Evolutionary conservation across 2,797 vertebrate species (phyloP), one percentile per base, ranked within the genome.

Genomic region (Sebastes taczanowskii): DNA sequence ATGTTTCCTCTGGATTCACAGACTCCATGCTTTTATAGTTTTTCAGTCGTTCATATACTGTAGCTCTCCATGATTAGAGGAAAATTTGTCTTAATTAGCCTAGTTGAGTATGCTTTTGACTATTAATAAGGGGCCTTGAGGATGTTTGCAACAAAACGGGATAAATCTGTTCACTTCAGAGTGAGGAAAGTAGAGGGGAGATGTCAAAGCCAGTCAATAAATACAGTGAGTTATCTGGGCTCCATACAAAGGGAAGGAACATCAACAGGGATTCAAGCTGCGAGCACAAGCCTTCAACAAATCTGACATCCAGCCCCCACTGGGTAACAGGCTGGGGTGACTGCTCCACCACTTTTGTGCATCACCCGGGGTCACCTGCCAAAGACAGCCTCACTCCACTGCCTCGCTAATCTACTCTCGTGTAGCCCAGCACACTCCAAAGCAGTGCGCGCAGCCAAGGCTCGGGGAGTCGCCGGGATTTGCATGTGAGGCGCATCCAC

Each of bases 401-500:
- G 86, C 86, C 79, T 78, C 9, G 6, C 79, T 86, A 87, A 89
- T 87, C 79, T 77, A 71, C 80, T 77, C 42, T 76, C 74, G 65
- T 72, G 71, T 88, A 76, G 53, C 74, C 63, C 53, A 70, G 71
- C 79, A 53, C 78, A 70, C 71, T 80, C 74, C 81, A 66, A 73
- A 69, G 72, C 75, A 11, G 71, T 7, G 16, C 7, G 49, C 30
- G 5, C 79, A 74, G 73, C 82, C 77, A n/a, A 73, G 30, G 68
- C 81, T 70, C 23, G 3, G 70, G 66, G 75, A 88, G 80, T 49
- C 49, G 8, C 22, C 6, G 11, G 25, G 58, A 91, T 94, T 91
- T 91, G 85, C 86, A 95, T 93, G 72, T 82, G 78, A 86, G 85
- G 65, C 76, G 35, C 88, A 83, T 88, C 71, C 55, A 14, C 87